Evolutionary conservation across 2,888 invertebrate genomes (phyloP).

Genomic region (Tiphia femorata): DNA sequence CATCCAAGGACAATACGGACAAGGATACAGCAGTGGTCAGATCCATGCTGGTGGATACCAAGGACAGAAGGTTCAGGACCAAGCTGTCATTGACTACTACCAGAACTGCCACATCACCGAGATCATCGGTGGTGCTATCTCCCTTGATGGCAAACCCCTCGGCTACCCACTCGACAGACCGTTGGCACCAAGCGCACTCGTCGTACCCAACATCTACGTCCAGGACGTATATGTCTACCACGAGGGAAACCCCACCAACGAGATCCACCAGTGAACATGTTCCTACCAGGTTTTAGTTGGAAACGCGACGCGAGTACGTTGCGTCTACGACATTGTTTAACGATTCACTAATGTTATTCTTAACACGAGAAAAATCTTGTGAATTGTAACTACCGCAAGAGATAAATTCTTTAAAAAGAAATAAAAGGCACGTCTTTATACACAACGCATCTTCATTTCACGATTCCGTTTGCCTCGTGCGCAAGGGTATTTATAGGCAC

Average conservation of each 20-base stretch:
- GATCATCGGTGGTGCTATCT: constrained; percentile 65
- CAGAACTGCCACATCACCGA: constrained; percentile 51
- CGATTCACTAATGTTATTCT: background rate
- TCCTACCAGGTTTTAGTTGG: constrained; percentile 7
- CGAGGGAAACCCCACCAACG: constrained; percentile 63
- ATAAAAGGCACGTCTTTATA: constrained; percentile 17
- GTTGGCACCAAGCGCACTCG: constrained; percentile 63
- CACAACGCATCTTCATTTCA: background rate
- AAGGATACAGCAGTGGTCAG: constrained; percentile 27
- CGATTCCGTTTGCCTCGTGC: background rate
- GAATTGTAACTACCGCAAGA: constrained; percentile 20
- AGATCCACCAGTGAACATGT: constrained; percentile 38
- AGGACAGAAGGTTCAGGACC: constrained; percentile 41
- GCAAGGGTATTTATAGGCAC: too few relatives aligned
- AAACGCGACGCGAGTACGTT: too few relatives aligned
- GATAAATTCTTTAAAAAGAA: constrained; percentile 34
- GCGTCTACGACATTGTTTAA: too few relatives aligned
- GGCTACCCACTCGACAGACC: constrained; percentile 74
- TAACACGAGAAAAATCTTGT: background rate
- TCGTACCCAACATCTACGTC: constrained; percentile 70
- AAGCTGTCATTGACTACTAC: constrained; percentile 54
- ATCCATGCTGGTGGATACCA: constrained; percentile 51
- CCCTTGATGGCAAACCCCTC: constrained; percentile 70
- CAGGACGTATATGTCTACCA: constrained; percentile 72
- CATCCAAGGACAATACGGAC: constrained; percentile 15